These are phyloP conservation scores for Ephydatia muelleri DNA, from an alignment of 37 sponge, comb jelly and placozoan genomes.

Conservation along the genomic window DNA sequence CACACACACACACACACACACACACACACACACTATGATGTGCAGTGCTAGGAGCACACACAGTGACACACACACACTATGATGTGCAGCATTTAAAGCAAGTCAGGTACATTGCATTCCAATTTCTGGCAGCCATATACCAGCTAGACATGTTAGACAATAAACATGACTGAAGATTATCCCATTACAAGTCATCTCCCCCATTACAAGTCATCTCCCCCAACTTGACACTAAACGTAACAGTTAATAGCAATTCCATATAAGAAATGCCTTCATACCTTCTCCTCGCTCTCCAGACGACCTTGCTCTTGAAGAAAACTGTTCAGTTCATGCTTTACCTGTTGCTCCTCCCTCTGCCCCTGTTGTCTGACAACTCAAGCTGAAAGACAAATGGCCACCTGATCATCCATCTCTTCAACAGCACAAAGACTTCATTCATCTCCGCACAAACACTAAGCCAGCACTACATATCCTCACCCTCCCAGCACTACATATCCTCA, in stretches of 20 bases:
- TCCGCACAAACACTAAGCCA: neutral
- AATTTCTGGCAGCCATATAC: no score
- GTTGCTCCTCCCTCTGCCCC: neutral
- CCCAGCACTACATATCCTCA: neutral
- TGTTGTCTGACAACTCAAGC: neutral
- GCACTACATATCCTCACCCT: neutral
- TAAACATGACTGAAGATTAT: no score
- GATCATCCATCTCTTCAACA: neutral
- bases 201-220: no score
- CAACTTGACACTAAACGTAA: no score
- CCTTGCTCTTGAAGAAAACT: neutral
- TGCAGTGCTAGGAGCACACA: neutral
- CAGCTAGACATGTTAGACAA: no score
- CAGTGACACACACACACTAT: neutral
- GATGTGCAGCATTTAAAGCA: no score
- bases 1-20: neutral
- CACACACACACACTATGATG: neutral
- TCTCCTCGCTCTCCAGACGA: slow-evolving; percentile 22
- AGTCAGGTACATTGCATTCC: no score
- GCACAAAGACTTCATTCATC: no score
- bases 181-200: no score
- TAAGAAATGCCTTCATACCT: no score
- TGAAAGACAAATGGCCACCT: neutral
- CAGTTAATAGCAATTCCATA: no score
- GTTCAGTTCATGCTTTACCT: neutral